A percentile compares a stretch with the other conserved stretches of the same genome.
Conservation (phyloP, 2,113 vertebrate genomes). For the Cygnus buccinator region DNA sequence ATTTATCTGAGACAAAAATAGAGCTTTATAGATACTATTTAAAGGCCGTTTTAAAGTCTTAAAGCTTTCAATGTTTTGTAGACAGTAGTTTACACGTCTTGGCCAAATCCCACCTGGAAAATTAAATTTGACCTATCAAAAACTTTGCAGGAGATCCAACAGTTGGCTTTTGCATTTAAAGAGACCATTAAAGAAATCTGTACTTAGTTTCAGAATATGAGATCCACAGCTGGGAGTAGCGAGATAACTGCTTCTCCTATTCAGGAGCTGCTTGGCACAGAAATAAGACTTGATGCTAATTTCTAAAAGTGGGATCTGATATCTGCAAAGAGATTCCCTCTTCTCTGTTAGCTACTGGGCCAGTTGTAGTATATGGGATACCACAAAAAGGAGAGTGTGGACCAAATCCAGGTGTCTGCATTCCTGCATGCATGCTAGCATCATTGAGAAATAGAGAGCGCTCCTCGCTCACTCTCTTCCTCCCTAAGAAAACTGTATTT, state of each 20-base stretch:
- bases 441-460: background rate
- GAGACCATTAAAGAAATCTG: background rate
- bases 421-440: background rate
- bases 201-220: background rate
- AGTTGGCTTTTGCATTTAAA: background rate
- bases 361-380: background rate
- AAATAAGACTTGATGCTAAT: background rate
- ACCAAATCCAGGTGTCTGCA: background rate
- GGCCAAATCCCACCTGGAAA: background rate
- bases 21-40: background rate
- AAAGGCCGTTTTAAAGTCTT: background rate
- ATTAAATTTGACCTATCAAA: background rate
- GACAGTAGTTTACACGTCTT: background rate
- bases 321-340: slow-evolving; percentile 12
- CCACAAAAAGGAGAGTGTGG: background rate
- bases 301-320: slow-evolving; percentile 13
- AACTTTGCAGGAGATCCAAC: background rate
- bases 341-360: background rate
- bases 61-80: background rate
- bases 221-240: slow-evolving; percentile 20
- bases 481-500: background rate
- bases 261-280: slow-evolving; percentile 10
- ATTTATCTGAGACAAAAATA: background rate
- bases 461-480: background rate
- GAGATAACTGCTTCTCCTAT: background rate